A percentile compares a stretch with the other conserved stretches of the same genome.
These are phyloP conservation scores for Hexactinellida sp. DNA, from an alignment of 37 sponge, comb jelly and placozoan genomes.

Conservation along the genomic window DNA sequence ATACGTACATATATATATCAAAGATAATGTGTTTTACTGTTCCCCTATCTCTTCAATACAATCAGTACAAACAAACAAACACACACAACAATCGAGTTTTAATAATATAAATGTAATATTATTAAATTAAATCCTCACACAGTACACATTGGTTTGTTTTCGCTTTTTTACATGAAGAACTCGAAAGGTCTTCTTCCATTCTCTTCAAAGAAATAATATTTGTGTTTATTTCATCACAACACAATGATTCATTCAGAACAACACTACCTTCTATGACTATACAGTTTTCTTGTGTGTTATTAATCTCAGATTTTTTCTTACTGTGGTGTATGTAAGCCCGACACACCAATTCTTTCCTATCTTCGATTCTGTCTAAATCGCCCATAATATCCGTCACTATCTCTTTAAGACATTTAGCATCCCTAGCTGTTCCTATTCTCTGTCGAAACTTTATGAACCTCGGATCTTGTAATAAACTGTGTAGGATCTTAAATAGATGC, in stretches of 20 bases:
- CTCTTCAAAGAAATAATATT: no score
- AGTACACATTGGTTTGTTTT: no score
- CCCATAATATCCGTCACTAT: not conserved
- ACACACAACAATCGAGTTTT: no score
- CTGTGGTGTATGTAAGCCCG: not conserved
- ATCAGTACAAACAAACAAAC: no score
- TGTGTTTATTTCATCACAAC: no score
- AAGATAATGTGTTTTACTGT: no score
- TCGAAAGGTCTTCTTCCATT: no score
- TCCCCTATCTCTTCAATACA: no score
- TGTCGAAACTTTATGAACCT: not conserved
- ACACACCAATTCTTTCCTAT: not conserved
- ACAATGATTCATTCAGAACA: not conserved
- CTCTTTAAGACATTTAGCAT: not conserved
- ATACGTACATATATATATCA: no score
- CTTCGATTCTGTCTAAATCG: not conserved
- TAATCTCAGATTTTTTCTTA: not conserved
- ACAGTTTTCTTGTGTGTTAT: not conserved
- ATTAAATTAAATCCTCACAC: no score
- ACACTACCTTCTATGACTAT: not conserved
- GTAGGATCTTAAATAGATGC: constrained; percentile 89
- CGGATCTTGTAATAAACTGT: constrained; percentile 42
- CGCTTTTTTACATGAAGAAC: no score
- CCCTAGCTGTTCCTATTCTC: not conserved
- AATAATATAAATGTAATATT: no score